Evolutionary conservation across 2,113 vertebrate genomes (phyloP).

Genomic region (Colistium nudipinnis): DNA sequence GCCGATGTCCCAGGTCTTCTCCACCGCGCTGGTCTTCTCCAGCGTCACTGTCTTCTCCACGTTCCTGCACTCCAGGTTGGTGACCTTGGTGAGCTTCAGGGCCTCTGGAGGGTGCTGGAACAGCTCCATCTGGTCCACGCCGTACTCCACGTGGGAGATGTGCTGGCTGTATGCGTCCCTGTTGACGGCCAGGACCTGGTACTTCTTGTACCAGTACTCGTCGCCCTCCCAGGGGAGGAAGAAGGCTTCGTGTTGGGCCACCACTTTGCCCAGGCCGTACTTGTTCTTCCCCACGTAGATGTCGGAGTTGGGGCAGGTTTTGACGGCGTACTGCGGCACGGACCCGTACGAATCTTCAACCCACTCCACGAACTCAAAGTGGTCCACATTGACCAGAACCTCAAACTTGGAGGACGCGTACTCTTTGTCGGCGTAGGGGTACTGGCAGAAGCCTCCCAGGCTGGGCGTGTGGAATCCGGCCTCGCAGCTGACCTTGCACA

Average conservation of each 20-base stretch:
- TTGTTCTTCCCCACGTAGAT: constrained; percentile 82
- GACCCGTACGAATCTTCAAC: constrained; percentile 73
- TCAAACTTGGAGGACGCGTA: constrained; percentile 72
- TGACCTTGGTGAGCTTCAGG: constrained; percentile 74
- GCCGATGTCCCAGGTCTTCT: constrained; percentile 78
- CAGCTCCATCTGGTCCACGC: constrained; percentile 71
- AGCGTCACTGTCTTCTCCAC: constrained; percentile 75
- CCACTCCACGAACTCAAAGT: constrained; percentile 83
- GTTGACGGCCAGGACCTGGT: constrained; percentile 79
- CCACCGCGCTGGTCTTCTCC: constrained; percentile 70
- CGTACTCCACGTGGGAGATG: constrained; percentile 79
- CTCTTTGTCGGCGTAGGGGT: constrained; percentile 74
- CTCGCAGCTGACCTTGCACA: constrained; percentile 79
- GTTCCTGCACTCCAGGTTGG: constrained; percentile 75
- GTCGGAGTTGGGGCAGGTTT: constrained; percentile 64
- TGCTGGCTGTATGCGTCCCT: constrained; percentile 76
- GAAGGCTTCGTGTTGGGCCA: constrained; percentile 75
- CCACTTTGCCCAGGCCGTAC: constrained; percentile 83
- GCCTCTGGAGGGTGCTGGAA: constrained; percentile 77
- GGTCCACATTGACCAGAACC: constrained; percentile 78
- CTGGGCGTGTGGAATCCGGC: constrained; percentile 77
- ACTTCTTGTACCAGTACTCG: constrained; percentile 82
- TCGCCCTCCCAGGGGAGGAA: constrained; percentile 81
- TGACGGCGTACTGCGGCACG: constrained; percentile 67
- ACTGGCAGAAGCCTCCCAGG: constrained; percentile 72